phyloP scores from a whole-genome alignment of 35 echinoderm and acorn worm genomes.

The Lytechinus pictus region DNA sequence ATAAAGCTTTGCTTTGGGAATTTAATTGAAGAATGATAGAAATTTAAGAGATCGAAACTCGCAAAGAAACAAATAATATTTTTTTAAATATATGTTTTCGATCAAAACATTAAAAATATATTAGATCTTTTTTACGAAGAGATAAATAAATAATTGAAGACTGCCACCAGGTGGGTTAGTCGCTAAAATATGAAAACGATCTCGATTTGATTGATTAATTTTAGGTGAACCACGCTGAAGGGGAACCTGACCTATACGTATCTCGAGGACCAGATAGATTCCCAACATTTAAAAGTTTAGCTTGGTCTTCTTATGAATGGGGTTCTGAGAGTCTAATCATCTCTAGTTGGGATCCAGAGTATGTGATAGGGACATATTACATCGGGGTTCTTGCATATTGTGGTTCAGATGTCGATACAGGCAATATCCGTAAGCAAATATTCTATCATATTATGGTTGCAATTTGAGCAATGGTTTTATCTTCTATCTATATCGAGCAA shows the following conservation, averaged over 20 bases:
- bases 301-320: conserved; percentile 93
- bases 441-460: background rate
- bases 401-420: conserved; percentile 74
- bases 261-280: conserved; percentile 61
- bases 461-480: background rate
- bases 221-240: conserved; percentile 60
- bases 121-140: too few species aligned
- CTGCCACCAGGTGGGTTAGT: too few species aligned
- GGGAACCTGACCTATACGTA: conserved; percentile 88
- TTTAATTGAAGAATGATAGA: too few species aligned
- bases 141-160: too few species aligned
- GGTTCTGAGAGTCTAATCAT: conserved; percentile 77
- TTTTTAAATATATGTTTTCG: too few species aligned
- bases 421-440: conserved; percentile 60
- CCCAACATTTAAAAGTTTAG: conserved; percentile 68
- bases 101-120: too few species aligned
- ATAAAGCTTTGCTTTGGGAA: too few species aligned
- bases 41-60: too few species aligned
- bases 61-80: too few species aligned
- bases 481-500: too few species aligned
- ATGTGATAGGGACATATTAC: conserved; percentile 79
- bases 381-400: conserved; percentile 89
- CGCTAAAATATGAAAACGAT: too few species aligned
- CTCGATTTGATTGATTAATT: too few species aligned
- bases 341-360: conserved; percentile 94